Base-by-base conservation (phyloP, 2,797 vertebrate genomes). In the Rhyacichthys aspro region DNA sequence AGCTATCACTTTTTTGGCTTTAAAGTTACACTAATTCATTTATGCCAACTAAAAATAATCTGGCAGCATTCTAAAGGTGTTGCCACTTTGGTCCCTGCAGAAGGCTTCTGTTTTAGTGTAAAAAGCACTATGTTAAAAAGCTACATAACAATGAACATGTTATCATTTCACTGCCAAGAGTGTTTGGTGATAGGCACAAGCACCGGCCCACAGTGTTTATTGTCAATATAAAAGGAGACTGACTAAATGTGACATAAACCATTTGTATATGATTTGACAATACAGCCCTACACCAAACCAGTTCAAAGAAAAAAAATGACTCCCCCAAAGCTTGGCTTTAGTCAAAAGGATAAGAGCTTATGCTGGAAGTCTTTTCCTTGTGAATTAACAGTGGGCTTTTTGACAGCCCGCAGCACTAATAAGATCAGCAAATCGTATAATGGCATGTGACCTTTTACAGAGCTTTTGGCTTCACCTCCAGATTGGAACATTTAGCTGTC, bases 401-500 rank as follows among this genome's bases (percentile, higher is more conserved):
- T 83, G 76, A 87, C 63, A 69, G 81, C 82, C 74, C 74, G 78
- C 59, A 43, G 74, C 71, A 63, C 86, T 90, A 91, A 92, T 91
- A 89, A 87, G 82, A 90, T 84, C 84, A 83, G 80, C 48, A 23
- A 61, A 86, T 79, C 70, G 66, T 81, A 86, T 84, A 89, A 92
- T 85, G 76, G 78, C 58, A 79, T 66, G 60, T 90, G 89, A 93
- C 92, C 91, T 92, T 92, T 91, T 78, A 67, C 79, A 36, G 72
- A 68, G 71, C 83, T 84, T 86, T 84, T 76, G 79, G 82, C 84
- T 90, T 91, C 86, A 88, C 83, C 87, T 87, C 78, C 88, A 92
- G 86, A 91, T 87, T 83, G 88, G 88, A 88, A 88, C 86, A 90
- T 91, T 92, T 90, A 90, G 88, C 88, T 70, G 82, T 89, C 76